Evolutionary conservation across 2,797 vertebrate genomes (phyloP).

Genomic region (Pagetopsis macropterus): DNA sequence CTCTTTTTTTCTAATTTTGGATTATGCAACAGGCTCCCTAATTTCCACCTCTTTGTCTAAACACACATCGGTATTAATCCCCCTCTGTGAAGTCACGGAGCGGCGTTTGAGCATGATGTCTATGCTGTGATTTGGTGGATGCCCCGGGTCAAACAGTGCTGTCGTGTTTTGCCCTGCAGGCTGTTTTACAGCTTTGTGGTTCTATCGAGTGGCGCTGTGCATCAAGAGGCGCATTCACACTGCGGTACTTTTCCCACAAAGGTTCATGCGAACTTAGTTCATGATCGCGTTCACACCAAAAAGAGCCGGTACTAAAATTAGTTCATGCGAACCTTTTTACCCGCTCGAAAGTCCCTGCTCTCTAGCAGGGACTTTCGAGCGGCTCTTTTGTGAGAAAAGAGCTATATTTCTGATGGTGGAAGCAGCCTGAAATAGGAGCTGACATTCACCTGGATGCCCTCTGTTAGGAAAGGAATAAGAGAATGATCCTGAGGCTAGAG

Average conservation of each 20-base stretch:
- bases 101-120: constrained; percentile 39
- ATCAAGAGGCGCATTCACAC: constrained; percentile 14
- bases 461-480: constrained; percentile 37
- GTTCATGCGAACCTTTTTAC: too few species aligned
- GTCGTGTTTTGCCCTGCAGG: constrained; percentile 60
- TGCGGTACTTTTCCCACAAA: too few species aligned
- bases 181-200: constrained; percentile 50
- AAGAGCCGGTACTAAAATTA: too few species aligned
- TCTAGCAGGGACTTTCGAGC: constrained; percentile 21
- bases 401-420: constrained; percentile 1
- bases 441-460: constrained; percentile 73
- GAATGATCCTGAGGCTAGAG: constrained; percentile 39
- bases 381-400: too few species aligned
- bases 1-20: constrained; percentile 27
- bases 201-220: constrained; percentile 32
- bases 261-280: too few species aligned
- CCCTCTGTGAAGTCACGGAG: constrained; percentile 21
- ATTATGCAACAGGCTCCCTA: constrained; percentile 18
- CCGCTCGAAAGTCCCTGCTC: too few species aligned
- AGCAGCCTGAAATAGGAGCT: constrained; percentile 60
- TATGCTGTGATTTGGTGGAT: constrained; percentile 42
- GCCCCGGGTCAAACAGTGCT: constrained; percentile 59
- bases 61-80: constrained; percentile 24
- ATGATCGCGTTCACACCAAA: too few species aligned
- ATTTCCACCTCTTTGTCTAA: constrained; percentile 45